Conservation (phyloP, 2,797 vertebrate genomes). For the Artibeus lituratus region DNA sequence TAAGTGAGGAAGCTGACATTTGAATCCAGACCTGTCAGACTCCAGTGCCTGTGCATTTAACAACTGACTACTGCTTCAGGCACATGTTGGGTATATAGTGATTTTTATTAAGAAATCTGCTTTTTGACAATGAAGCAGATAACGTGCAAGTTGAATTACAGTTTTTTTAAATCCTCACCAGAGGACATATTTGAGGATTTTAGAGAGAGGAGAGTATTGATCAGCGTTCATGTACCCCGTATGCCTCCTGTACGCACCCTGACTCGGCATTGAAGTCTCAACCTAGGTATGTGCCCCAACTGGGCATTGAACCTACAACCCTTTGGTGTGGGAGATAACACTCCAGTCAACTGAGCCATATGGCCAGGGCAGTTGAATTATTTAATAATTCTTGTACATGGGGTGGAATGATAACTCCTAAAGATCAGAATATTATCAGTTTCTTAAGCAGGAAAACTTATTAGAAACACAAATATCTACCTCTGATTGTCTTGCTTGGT, state of each 20-base stretch:
- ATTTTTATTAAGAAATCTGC: not conserved
- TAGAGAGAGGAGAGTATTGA: not conserved
- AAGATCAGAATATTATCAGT: not conserved
- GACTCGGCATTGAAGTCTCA: not conserved
- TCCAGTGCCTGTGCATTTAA: not conserved
- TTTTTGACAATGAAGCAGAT: not conserved
- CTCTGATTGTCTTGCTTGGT: not conserved
- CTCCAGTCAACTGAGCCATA: not conserved
- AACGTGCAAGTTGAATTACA: not conserved
- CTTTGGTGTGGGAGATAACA: not conserved
- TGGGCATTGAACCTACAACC: not conserved
- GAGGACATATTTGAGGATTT: not conserved
- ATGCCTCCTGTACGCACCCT: not conserved
- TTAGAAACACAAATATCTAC: not conserved
- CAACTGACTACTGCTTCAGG: not conserved
- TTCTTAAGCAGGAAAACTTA: constrained; percentile 1
- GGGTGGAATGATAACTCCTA: not conserved
- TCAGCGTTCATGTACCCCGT: not conserved
- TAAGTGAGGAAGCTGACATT: not conserved
- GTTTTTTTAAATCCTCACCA: not conserved
- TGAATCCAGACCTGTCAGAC: not conserved
- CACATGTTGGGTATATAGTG: not conserved
- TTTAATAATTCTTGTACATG: not conserved
- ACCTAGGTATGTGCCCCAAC: not conserved
- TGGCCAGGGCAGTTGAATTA: not conserved